Evolutionary conservation across 2,113 vertebrate genomes (phyloP).

Genomic region (Colistium nudipinnis): DNA sequence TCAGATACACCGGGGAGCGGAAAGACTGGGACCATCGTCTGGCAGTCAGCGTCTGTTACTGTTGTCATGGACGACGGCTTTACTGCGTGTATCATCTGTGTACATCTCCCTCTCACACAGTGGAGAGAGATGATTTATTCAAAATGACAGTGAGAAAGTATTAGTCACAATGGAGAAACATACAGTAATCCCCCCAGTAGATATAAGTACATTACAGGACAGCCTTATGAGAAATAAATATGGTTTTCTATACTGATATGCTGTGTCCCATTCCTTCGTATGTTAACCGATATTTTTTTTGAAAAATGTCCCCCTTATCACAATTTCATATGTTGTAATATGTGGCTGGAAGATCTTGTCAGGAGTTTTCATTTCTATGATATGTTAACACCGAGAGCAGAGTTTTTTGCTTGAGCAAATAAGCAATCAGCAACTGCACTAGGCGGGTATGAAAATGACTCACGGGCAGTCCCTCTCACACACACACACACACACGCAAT

Average conservation of each 20-base stretch:
- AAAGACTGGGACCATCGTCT: constrained; percentile 30
- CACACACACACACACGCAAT: constrained; percentile 31
- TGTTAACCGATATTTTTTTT: constrained; percentile 46
- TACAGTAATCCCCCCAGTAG: constrained; percentile 75
- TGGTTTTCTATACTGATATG: constrained; percentile 79
- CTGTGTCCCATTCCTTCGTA: constrained; percentile 66
- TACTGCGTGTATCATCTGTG: constrained; percentile 55
- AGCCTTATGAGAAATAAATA: constrained; percentile 81
- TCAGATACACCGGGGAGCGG: constrained; percentile 29
- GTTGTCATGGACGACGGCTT: constrained; percentile 36
- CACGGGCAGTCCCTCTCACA: constrained; percentile 43
- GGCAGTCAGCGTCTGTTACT: constrained; percentile 39
- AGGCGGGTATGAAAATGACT: constrained; percentile 64
- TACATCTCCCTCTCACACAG: constrained; percentile 55
- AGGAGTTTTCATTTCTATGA: constrained; percentile 60
- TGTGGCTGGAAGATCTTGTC: constrained; percentile 59
- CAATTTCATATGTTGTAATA: constrained; percentile 59
- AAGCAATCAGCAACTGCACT: constrained; percentile 65
- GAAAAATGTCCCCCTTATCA: constrained; percentile 56
- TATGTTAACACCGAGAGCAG: constrained; percentile 62
- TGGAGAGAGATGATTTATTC: constrained; percentile 57
- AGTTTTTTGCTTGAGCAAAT: constrained; percentile 68
- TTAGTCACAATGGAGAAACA: constrained; percentile 64
- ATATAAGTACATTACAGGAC: constrained; percentile 75
- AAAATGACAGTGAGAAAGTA: constrained; percentile 62